Base-by-base conservation (phyloP, 2,113 vertebrate genomes). In the Pelodiscus sinensis region DNA sequence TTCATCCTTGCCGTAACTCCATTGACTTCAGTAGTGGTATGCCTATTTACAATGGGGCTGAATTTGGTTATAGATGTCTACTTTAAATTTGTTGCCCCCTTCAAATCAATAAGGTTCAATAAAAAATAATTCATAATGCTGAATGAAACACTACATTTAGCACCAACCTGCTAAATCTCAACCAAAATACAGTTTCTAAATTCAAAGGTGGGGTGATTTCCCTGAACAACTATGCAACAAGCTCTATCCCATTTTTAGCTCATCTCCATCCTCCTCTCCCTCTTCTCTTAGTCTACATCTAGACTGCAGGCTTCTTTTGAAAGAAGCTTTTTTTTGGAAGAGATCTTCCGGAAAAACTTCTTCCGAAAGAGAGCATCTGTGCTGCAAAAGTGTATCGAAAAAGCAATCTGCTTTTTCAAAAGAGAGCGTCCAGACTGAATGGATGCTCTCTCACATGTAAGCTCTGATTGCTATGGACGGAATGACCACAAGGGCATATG, bases 151-250 rank as follows among this genome's bases (percentile, higher is more conserved):
- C 16, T 77, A 22, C 3, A 16, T 82, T 38, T 38, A 87, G 2
- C 15, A 3, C 25, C 60, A 1, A 0, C 92, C 84, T 90, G 2
- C 18, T 86, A 44, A 44, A 44, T 6, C 44, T 44, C 44, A 44
- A 44, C 0, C 15, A 82, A 38, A 13, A 1, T 81, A 9, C 18
- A 82, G 2, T 4, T 90, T 73, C 13, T 0, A 0, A 0, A 38
- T 79, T 86, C 10, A 22, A 92, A 18, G 77, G 81, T 44, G 1
- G 38, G 6, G 60, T 2, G 80, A 27, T 82, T 84, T 87, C 90
- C n/a, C 22, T 38, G 87, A 44, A 15, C 1, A 44, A 50, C 9
- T 22, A 38, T 83, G 56, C 73, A 12, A 38, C 81, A 65, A 29
- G 15, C 31, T 31, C 8, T 68, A 31, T 16, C 4, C 15, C 18